These are phyloP conservation scores for Eristalinus sepulchralis DNA, from an alignment of 2,888 invertebrate genomes.

Conservation along the genomic window DNA sequence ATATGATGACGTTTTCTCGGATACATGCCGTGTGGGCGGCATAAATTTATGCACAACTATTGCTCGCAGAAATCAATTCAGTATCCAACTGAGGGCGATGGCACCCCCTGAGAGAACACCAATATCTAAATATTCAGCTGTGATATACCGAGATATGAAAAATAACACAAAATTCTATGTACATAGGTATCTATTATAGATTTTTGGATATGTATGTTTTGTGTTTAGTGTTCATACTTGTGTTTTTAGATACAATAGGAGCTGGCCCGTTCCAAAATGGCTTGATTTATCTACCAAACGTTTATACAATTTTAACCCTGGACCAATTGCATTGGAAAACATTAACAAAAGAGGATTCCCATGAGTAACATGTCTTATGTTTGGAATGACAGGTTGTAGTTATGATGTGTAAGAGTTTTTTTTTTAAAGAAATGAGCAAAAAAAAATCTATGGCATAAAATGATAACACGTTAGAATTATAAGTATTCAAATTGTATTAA, in stretches of 20 bases:
- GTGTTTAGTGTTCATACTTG: slow-evolving; percentile 1
- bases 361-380: slow-evolving; percentile 35
- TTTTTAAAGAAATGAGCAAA: too few species aligned
- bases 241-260: slow-evolving; percentile 1
- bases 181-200: too few species aligned
- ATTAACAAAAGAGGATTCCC: slow-evolving; percentile 63
- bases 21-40: slow-evolving; percentile 35
- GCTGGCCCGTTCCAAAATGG: slow-evolving; percentile 24
- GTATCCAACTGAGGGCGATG: slow-evolving; percentile 26
- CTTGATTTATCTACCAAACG: slow-evolving; percentile 67
- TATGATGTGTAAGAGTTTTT: slow-evolving; percentile 10
- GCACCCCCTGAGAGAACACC: slow-evolving; percentile 43
- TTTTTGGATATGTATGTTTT: slow-evolving; percentile 45
- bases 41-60: slow-evolving; percentile 69
- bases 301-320: slow-evolving; percentile 61
- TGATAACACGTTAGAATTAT: too few species aligned
- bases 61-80: slow-evolving; percentile 67
- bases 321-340: slow-evolving; percentile 64
- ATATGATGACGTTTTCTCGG: slow-evolving; percentile 68
- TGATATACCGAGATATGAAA: slow-evolving; percentile 64
- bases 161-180: slow-evolving; percentile 60
- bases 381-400: neutral
- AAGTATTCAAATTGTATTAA: too few species aligned
- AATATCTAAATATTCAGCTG: slow-evolving; percentile 62
- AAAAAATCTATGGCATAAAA: too few species aligned